phyloP scores from a whole-genome alignment of 1,140 invertebrate species.

The Amphibalanus amphitrite region DNA sequence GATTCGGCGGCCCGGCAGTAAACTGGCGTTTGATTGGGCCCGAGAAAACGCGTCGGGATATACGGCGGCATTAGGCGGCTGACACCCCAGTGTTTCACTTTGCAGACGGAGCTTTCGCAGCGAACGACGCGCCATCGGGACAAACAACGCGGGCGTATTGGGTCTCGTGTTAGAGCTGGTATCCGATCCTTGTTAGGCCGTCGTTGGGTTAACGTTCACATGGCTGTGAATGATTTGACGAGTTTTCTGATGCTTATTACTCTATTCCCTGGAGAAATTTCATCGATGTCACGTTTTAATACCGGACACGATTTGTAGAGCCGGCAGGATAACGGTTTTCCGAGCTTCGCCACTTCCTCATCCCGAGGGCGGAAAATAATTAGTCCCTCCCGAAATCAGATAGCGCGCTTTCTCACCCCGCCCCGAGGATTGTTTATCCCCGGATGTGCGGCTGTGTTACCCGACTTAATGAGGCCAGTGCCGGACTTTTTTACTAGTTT shows the following conservation, averaged over 20 bases:
- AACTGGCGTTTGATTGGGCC: not conserved
- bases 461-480: not conserved
- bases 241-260: not conserved
- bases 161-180: too few relatives aligned
- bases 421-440: not conserved
- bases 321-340: not conserved
- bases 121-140: not conserved
- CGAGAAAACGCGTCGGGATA: not conserved
- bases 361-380: not conserved
- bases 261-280: not conserved
- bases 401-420: not conserved
- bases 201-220: too few relatives aligned
- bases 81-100: not conserved
- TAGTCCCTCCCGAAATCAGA: not conserved
- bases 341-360: not conserved
- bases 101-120: not conserved
- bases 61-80: not conserved
- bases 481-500: not conserved
- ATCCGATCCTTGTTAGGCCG: too few relatives aligned
- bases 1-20: not conserved
- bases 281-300: not conserved
- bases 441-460: not conserved
- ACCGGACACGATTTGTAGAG: not conserved
- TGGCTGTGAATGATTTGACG: not conserved
- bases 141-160: not conserved